These are phyloP conservation scores for Gymnocypris eckloni DNA, from an alignment of 2,797 vertebrate genomes.

Conservation along the genomic window DNA sequence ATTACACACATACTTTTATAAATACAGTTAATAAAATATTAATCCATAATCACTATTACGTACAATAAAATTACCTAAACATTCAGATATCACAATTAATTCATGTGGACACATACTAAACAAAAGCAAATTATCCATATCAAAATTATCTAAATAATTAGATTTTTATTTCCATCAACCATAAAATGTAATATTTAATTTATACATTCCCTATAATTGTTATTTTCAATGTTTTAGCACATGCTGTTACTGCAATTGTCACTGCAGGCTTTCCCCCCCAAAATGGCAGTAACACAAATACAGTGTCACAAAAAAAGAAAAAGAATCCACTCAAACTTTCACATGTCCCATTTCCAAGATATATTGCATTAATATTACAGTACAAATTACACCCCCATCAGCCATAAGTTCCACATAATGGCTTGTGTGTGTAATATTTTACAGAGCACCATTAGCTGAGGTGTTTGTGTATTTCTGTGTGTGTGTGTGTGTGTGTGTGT, in stretches of 20 bases:
- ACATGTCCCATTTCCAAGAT: conserved; percentile 37
- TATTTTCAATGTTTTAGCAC: conserved; percentile 5
- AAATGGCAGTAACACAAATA: conserved; percentile 21
- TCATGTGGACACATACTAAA: not conserved
- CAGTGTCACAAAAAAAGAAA: not conserved
- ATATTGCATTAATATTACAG: conserved; percentile 25
- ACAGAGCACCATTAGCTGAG: conserved; percentile 25
- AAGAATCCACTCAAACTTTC: conserved; percentile 34
- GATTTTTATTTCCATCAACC: not conserved
- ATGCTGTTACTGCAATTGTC: not conserved
- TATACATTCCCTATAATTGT: no score
- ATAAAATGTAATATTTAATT: not conserved
- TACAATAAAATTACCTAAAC: not conserved
- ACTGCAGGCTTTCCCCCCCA: not conserved
- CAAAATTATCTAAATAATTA: not conserved
- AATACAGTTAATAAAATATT: not conserved
- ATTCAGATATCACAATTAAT: not conserved
- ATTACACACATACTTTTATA: not conserved
- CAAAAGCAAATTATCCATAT: not conserved
- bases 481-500: not conserved
- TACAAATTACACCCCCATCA: conserved; percentile 10
- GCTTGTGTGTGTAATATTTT: conserved; percentile 47
- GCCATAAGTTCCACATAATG: conserved; percentile 34
- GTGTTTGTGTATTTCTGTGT: conserved; percentile 15
- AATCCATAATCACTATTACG: not conserved